These are phyloP conservation scores for Sisyra nigra DNA, from an alignment of 2,888 invertebrate genomes.

Conservation along the genomic window DNA sequence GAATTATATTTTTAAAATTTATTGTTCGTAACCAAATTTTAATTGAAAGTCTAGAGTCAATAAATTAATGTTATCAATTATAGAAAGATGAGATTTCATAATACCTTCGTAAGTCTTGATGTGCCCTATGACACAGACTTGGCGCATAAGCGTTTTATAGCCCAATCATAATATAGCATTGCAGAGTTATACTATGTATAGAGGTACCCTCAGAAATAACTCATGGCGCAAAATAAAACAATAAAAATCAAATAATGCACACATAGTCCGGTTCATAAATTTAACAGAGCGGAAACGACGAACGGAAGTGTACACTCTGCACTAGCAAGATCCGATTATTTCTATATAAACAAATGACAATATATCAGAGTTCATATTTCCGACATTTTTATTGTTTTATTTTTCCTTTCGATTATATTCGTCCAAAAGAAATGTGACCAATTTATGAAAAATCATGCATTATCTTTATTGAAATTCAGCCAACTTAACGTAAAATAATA, in stretches of 20 bases:
- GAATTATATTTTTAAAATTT: too few relatives aligned
- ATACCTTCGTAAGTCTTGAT: not conserved
- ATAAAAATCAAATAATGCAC: slow-evolving; percentile 8
- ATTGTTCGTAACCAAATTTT: not conserved
- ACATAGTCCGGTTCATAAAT: slow-evolving; percentile 15
- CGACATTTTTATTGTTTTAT: slow-evolving; percentile 9
- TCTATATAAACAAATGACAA: slow-evolving; percentile 4
- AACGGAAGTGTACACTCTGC: slow-evolving; percentile 12
- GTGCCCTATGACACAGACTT: not conserved
- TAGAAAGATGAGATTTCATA: not conserved
- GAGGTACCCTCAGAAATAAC: slow-evolving; percentile 5
- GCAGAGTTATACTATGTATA: not conserved
- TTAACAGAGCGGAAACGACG: slow-evolving; percentile 13
- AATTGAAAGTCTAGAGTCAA: too few relatives aligned
- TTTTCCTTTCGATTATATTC: slow-evolving; percentile 7
- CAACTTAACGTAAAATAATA: slow-evolving; percentile 10
- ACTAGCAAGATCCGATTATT: not conserved
- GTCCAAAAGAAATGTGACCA: slow-evolving; percentile 3
- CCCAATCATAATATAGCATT: slow-evolving; percentile 3
- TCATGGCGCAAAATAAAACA: slow-evolving; percentile 8
- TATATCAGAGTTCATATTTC: slow-evolving; percentile 4
- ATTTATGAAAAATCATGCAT: slow-evolving; percentile 7
- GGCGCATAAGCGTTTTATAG: slow-evolving; percentile 5
- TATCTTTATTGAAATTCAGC: slow-evolving; percentile 13
- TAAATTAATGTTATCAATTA: not conserved